A percentile compares a stretch with the other conserved stretches of the same genome.
phyloP scores from a whole-genome alignment of 2,113 vertebrate species.

The Plotosus lineatus region DNA sequence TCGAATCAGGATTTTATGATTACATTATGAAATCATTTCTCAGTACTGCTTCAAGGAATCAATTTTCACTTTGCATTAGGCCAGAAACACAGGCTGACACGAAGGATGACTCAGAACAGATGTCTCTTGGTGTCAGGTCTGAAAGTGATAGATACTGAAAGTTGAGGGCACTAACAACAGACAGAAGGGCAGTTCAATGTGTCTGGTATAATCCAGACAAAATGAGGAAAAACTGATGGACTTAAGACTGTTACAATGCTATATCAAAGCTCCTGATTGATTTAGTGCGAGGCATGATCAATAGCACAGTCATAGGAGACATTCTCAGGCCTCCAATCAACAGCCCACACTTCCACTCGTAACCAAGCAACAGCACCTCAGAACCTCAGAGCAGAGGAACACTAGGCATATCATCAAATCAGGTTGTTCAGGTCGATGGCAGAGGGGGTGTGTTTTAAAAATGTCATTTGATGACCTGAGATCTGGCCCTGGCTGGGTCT shows the following conservation, averaged over 20 bases:
- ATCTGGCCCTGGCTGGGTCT: constrained; percentile 30
- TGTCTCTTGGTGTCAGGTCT: constrained; percentile 5
- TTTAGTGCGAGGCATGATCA: constrained; percentile 47
- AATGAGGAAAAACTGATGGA: constrained; percentile 34
- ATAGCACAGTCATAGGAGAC: constrained; percentile 48
- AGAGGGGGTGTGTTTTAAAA: constrained; percentile 43
- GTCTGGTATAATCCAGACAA: constrained; percentile 16
- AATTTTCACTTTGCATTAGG: neutral
- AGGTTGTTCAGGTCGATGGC: constrained; percentile 21
- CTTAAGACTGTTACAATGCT: constrained; percentile 42
- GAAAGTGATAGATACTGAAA: constrained; percentile 21
- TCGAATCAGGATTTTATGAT: neutral
- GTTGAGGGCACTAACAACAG: constrained; percentile 7
- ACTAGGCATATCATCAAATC: constrained; percentile 30
- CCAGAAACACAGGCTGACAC: neutral
- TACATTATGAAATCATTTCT: neutral
- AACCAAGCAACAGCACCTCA: constrained; percentile 50
- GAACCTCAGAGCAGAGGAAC: constrained; percentile 31
- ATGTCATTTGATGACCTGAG: constrained; percentile 47
- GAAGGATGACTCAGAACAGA: neutral
- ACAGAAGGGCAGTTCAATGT: neutral
- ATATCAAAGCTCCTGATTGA: constrained; percentile 52
- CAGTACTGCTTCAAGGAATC: neutral
- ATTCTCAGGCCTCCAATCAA: constrained; percentile 45
- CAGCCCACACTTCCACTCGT: constrained; percentile 43